Evolutionary conservation across 1,140 invertebrate genomes (phyloP), one percentile per base, ranked within the genome.

Genomic region (Campoletis sonorensis): DNA sequence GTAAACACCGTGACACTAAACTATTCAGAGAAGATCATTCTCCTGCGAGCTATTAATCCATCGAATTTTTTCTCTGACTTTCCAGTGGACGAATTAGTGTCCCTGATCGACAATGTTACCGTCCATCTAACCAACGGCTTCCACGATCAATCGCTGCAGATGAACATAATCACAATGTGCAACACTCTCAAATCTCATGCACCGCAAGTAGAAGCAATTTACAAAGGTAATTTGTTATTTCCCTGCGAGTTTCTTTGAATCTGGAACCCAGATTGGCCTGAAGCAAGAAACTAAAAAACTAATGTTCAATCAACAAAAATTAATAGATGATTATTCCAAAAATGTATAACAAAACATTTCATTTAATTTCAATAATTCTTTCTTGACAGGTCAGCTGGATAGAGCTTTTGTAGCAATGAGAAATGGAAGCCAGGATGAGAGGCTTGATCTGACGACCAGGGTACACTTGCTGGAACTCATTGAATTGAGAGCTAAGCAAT

Each of bases 381-480:
- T 45, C 64, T 72, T 61, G 81, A 40, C 83, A 93, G 95, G 95
- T 86, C 94, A 95, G 86, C 88, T 96, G 21, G 95, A 96, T 83
- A 92, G 94, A 86, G 94, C 94, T 80, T 98, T 97, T 92, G 95
- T 96, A 84, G 94, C 96, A 85, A 96, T 98, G 87, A 94, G 97
- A 85, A 97, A 97, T 93, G 96, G 96, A 87, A 96, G 96, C 86
- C 95, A 97, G 91, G 95, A 97, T 92, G 92, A 92, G 80, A 94
- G 94, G 87, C 92, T 98, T 83, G 96, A 97, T 91, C 94, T 95
- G 87, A 94, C 95, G 88, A 96, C 96, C 86, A 94, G 97, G 90
- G 93, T 97, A 88, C 95, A 97, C 91, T 93, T 98, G 83, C 93
- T 98, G 87, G 96, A 98, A 93, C 92, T 98, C 54, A 97, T 98